Base-by-base conservation (phyloP, 1,140 invertebrate genomes). In the Brachionus calyciflorus region DNA sequence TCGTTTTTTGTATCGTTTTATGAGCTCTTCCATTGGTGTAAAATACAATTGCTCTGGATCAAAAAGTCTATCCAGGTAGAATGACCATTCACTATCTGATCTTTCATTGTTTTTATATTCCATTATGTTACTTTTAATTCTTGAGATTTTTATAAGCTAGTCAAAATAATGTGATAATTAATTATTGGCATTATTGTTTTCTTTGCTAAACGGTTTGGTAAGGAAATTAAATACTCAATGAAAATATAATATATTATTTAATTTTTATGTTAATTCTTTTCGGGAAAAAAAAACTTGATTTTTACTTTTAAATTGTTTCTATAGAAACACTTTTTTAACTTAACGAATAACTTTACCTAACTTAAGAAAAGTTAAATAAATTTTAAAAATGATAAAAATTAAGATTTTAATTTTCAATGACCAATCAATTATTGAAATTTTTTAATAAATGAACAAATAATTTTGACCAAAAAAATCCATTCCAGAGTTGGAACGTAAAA, bases 11-110 rank as follows among this genome's bases (percentile, higher is more conserved):
- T 51, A 73, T 7, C 51, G 46, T 21, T 49, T 55, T 40, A 73
- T 21, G 6, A 73, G 26, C 46, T 73, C 69, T 28, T 73, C 51
- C 69, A 73, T 73, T 3, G 69, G 69, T 19, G 69, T 73, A 24
- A 37, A 73, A 41, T 73, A 73, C 49, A 73, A 28, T n/a, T 73
- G 19, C 41, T 73, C 69, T 37, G 44, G 44, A 73, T 73, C 69
- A 28, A 73, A 73, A 19, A 73, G 37, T 33, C 69, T 30, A 41
- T 73, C 69, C 17, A 73, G 40, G 26, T 33, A 73, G 26, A 30
- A 49, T 24, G 19, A 30, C 24, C 19, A 49, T 65, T 44, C 41
- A 41, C 60, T 65, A 14, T 65, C 60, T 10, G 60, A 19, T 41
- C 60, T 65, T 44, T 65, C 37, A 12, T 24, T 44, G n/a, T 44